Evolutionary conservation across 1,140 invertebrate species (phyloP).

Genomic region (Laupala kohalensis): DNA sequence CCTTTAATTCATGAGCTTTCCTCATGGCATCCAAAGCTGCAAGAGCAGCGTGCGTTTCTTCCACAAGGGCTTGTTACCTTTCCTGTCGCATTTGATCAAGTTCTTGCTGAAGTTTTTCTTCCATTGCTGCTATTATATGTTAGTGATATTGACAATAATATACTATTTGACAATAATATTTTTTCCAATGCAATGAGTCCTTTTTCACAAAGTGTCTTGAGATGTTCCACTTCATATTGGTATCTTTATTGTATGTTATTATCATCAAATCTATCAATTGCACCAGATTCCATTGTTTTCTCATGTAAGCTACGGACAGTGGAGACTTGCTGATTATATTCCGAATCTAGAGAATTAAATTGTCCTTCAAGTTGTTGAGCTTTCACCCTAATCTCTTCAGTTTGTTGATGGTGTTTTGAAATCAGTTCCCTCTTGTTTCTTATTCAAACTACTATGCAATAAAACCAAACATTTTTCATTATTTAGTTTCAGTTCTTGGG

Average conservation of each 20-base stretch:
- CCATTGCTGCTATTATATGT: constrained; percentile 68
- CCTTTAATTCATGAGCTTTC: constrained; percentile 83
- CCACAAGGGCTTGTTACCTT: constrained; percentile 76
- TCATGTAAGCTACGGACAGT: constrained; percentile 54
- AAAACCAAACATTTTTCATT: neutral
- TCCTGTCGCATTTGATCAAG: constrained; percentile 55
- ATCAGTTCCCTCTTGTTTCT: neutral
- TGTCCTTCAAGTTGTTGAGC: constrained; percentile 51
- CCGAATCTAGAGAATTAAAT: constrained; percentile 54
- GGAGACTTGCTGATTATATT: constrained; percentile 64
- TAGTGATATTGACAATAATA: too few relatives aligned
- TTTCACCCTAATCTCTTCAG: constrained; percentile 35
- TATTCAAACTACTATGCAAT: neutral
- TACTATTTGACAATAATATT: too few relatives aligned
- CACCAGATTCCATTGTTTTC: constrained; percentile 24
- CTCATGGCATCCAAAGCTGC: constrained; percentile 79
- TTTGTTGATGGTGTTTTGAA: constrained; percentile 30
- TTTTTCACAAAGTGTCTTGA: constrained; percentile 72
- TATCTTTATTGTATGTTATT: constrained; percentile 61
- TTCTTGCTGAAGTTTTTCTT: constrained; percentile 70
- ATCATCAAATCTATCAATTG: constrained; percentile 27
- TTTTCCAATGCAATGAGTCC: constrained; percentile 76
- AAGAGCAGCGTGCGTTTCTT: constrained; percentile 62
- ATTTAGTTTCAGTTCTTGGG: neutral
- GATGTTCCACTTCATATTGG: constrained; percentile 73